A percentile compares a stretch with the other conserved stretches of the same genome.
These are phyloP conservation scores for Hypocryptadius cinnamomeus DNA, from an alignment of 2,113 vertebrate species.

Conservation along the genomic window DNA sequence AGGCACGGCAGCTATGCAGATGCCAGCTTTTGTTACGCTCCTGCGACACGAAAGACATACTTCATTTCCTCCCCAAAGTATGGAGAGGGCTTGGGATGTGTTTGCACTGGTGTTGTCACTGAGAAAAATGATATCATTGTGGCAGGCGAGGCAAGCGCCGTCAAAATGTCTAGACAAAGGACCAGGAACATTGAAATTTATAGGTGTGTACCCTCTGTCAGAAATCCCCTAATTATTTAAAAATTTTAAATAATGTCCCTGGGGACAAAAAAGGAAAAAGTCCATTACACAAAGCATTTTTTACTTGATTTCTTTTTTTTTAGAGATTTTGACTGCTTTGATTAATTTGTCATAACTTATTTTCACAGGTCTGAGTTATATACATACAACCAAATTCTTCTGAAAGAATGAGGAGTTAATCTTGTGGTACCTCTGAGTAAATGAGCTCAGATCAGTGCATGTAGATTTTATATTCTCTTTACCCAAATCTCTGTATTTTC, in stretches of 20 bases:
- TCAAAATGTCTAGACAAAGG: slow-evolving; percentile 84
- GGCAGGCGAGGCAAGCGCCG: slow-evolving; percentile 84
- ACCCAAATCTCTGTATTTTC: not conserved
- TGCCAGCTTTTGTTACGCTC: slow-evolving; percentile 90
- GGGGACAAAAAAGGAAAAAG: not conserved
- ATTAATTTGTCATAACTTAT: not conserved
- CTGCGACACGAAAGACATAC: slow-evolving; percentile 77
- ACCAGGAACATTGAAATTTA: slow-evolving; percentile 84
- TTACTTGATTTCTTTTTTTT: not conserved
- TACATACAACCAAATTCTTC: not conserved
- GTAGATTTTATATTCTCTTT: not conserved
- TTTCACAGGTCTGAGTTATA: not conserved
- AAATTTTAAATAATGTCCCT: not conserved
- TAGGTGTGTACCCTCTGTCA: slow-evolving; percentile 75
- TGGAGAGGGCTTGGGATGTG: slow-evolving; percentile 83
- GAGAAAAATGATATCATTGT: slow-evolving; percentile 86
- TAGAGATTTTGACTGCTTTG: not conserved
- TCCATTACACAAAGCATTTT: not conserved
- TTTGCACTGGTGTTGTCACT: slow-evolving; percentile 87
- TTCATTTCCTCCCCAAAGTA: slow-evolving; percentile 93
- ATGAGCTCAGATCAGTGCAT: not conserved
- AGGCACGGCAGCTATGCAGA: slow-evolving; percentile 83
- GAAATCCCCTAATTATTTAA: not conserved
- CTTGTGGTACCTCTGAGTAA: not conserved
- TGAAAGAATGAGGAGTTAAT: not conserved